Evolutionary conservation across 2,888 invertebrate species (phyloP).

Genomic region (Ligdia adustata): DNA sequence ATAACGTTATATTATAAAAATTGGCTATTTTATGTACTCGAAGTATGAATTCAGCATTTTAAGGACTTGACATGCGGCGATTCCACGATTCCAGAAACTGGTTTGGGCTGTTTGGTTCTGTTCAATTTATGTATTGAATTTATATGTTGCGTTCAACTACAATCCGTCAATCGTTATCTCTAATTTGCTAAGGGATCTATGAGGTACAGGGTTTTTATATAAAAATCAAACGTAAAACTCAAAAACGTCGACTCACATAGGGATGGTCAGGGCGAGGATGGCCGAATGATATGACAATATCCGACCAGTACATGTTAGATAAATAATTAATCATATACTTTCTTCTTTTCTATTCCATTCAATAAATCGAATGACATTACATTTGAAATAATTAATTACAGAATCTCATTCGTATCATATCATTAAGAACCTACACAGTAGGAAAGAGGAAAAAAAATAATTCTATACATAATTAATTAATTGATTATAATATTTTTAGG

Average conservation of each 20-base stretch:
- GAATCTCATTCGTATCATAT: constrained; percentile 29
- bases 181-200: constrained; percentile 80
- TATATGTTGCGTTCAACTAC: constrained; percentile 45
- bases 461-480: constrained; percentile 33
- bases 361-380: constrained; percentile 30
- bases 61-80: no score
- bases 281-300: no score
- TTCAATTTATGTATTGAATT: no score
- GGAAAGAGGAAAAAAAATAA: constrained; percentile 53
- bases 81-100: no score
- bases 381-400: constrained; percentile 42
- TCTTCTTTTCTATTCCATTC: constrained; percentile 12
- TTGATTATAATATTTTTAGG: constrained; percentile 29
- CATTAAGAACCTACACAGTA: constrained; percentile 59
- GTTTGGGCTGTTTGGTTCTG: no score
- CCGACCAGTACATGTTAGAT: no score
- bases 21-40: no score
- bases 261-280: no score
- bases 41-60: no score
- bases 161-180: constrained; percentile 61
- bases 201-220: constrained; percentile 72
- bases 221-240: constrained; percentile 38
- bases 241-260: constrained; percentile 31
- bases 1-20: no score
- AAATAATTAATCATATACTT: constrained; percentile 21